Evolutionary conservation across 2,797 vertebrate genomes (phyloP).

Genomic region (Enteromius argenteus): DNA sequence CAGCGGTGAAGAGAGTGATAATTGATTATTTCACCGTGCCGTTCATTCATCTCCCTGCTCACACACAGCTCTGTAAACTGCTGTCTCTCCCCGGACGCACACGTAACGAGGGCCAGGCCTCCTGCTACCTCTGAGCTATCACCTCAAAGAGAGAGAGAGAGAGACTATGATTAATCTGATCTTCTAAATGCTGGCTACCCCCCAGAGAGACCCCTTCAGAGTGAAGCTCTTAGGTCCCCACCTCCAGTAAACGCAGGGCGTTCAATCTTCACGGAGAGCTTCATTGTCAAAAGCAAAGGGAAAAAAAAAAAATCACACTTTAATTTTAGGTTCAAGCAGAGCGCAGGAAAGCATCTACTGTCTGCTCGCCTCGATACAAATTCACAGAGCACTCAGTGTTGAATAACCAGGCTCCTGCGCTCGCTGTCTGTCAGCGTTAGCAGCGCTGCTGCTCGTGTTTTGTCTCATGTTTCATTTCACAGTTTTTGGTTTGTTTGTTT

Average conservation of each 20-base stretch:
- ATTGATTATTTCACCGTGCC: constrained; percentile 54
- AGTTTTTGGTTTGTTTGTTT: background rate
- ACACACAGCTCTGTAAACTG: constrained; percentile 48
- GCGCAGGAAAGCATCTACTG: constrained; percentile 12
- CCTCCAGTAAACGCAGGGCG: constrained; percentile 49
- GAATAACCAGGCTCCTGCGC: constrained; percentile 16
- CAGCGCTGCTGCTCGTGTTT: background rate
- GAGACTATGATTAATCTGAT: constrained; percentile 64
- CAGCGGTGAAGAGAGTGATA: constrained; percentile 54
- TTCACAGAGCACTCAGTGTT: constrained; percentile 27
- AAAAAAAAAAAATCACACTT: constrained; percentile 5
- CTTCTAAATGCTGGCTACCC: constrained; percentile 59
- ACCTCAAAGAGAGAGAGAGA: constrained; percentile 46
- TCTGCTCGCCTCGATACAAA: constrained; percentile 24
- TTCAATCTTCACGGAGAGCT: constrained; percentile 57
- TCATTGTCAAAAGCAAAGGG: constrained; percentile 52
- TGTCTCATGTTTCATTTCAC: background rate
- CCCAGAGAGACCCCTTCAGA: constrained; percentile 52
- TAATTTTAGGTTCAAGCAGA: constrained; percentile 28
- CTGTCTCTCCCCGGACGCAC: constrained; percentile 51
- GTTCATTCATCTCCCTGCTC: constrained; percentile 57
- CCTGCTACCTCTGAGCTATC: constrained; percentile 53
- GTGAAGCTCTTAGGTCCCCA: constrained; percentile 57
- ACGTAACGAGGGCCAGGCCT: constrained; percentile 55
- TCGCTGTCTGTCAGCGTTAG: background rate